Percentiles rank a stretch among this genome's conserved stretches.
Evolutionary conservation across 2,797 vertebrate species (phyloP).

Genomic region (Siniperca scherzeri): DNA sequence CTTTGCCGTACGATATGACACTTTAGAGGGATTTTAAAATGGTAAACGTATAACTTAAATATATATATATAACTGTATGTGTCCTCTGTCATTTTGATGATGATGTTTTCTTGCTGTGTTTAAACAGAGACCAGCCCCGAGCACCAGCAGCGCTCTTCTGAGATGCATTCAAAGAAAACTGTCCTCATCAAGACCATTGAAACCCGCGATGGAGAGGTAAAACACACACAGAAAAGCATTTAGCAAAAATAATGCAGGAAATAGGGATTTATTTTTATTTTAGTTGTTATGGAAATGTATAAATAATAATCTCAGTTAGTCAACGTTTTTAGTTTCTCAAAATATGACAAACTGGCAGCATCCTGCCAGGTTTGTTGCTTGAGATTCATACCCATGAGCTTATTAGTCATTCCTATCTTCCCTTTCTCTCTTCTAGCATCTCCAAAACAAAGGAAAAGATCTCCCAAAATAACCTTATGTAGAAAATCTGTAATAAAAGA

Average conservation of each 20-base stretch:
- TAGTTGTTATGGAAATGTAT: neutral
- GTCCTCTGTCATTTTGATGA: neutral
- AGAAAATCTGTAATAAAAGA: neutral
- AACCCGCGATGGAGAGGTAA: slow-evolving; percentile 94
- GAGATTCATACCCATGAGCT: neutral
- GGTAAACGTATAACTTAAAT: neutral
- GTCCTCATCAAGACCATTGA: slow-evolving; percentile 97
- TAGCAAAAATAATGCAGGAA: neutral
- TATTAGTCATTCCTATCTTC: neutral
- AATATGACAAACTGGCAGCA: too few species aligned
- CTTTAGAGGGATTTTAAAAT: neutral
- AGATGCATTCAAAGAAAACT: slow-evolving; percentile 95
- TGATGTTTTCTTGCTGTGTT: slow-evolving; percentile 4
- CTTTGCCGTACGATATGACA: neutral
- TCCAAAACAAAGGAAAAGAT: neutral
- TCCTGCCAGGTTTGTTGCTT: neutral
- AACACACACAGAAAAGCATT: neutral
- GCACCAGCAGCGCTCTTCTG: slow-evolving; percentile 87
- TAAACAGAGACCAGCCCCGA: slow-evolving; percentile 93
- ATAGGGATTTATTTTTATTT: neutral
- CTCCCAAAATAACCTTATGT: neutral
- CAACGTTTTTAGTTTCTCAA: neutral
- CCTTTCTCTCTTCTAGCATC: neutral
- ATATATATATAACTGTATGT: neutral
- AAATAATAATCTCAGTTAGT: neutral